phyloP scores from a whole-genome alignment of 2,797 vertebrate species.

The Acanthurus leucopareius region DNA sequence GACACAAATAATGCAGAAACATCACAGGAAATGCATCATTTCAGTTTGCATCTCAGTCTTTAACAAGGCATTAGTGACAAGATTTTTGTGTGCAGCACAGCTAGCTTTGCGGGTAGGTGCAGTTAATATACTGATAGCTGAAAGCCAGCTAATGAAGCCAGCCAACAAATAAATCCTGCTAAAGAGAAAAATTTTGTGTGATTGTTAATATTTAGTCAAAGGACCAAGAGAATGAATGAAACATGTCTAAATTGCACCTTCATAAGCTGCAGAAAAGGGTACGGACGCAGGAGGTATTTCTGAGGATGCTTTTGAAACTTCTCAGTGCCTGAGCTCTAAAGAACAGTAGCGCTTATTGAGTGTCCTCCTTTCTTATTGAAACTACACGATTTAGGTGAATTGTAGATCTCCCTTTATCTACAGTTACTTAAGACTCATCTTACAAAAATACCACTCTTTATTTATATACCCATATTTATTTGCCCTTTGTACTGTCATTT shows the following conservation, averaged over 20 bases:
- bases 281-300: not conserved
- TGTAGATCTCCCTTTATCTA: not conserved
- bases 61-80: not conserved
- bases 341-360: not conserved
- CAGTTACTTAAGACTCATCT: not conserved
- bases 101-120: not conserved
- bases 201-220: conserved; percentile 25
- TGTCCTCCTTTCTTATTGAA: not conserved
- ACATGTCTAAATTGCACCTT: conserved; percentile 14
- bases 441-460: not conserved
- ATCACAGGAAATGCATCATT: too few relatives aligned
- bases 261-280: conserved; percentile 1
- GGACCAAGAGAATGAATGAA: conserved; percentile 32
- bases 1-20: too few relatives aligned
- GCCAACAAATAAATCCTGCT: conserved; percentile 1
- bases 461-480: conserved; percentile 25
- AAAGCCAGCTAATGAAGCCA: conserved; percentile 21
- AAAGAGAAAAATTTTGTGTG: not conserved
- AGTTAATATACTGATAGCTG: not conserved
- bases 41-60: too few relatives aligned
- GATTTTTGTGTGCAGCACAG: not conserved
- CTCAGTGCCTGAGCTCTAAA: not conserved
- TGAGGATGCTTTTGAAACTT: not conserved
- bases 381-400: not conserved
- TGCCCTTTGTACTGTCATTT: not conserved